Conservation (phyloP, 2,797 vertebrate species). For the Triplophysa yarkandensis region DNA sequence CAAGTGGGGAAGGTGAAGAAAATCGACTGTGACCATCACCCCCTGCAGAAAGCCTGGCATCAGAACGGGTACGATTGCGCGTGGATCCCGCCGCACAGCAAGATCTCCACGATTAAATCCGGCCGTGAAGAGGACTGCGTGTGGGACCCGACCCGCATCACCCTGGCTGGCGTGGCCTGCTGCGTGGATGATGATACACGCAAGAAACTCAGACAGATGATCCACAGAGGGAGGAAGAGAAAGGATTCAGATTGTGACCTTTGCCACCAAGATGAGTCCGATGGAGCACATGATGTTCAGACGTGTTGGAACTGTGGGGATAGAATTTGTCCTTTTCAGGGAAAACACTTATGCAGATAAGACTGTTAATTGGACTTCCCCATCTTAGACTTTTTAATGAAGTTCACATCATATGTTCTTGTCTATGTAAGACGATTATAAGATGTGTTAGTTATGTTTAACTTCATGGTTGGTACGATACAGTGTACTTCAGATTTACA, state of each 20-base stretch:
- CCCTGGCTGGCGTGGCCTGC: slow-evolving; percentile 53
- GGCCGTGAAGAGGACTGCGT: slow-evolving; percentile 64
- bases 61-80: slow-evolving; percentile 58
- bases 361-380: too few species aligned
- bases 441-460: slow-evolving; percentile 1
- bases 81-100: slow-evolving; percentile 59
- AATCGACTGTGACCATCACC: slow-evolving; percentile 60
- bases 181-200: slow-evolving; percentile 47
- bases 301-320: slow-evolving; percentile 56
- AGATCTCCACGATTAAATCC: slow-evolving; percentile 45
- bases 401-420: not conserved
- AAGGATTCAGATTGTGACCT: not conserved
- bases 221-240: not conserved
- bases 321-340: slow-evolving; percentile 57
- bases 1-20: slow-evolving; percentile 60
- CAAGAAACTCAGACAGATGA: slow-evolving; percentile 39
- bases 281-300: slow-evolving; percentile 42
- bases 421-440: not conserved
- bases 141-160: slow-evolving; percentile 60
- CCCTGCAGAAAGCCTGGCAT: slow-evolving; percentile 58
- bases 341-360: slow-evolving; percentile 46
- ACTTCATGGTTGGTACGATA: not conserved
- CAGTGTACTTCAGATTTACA: too few species aligned
- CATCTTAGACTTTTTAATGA: not conserved
- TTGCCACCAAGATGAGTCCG: slow-evolving; percentile 15